Base-by-base conservation (phyloP, 2,888 invertebrate species). In the Endotricha flammealis region DNA sequence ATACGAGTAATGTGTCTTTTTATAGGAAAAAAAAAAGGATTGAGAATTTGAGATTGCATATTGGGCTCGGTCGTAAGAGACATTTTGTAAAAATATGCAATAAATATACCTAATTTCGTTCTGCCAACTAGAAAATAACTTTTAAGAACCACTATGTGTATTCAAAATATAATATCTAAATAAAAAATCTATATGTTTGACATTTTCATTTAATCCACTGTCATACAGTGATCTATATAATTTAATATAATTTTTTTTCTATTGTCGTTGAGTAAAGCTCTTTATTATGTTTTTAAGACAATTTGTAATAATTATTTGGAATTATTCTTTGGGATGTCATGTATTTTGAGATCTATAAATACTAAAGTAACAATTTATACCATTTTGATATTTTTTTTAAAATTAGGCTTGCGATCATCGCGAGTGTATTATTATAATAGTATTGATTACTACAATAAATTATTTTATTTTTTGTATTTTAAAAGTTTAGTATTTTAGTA, bases 241-340 rank as follows among this genome's bases (percentile, higher is more conserved):
- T 44, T 41, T 49, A 53, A 42, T 40, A 44, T 45, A 53, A 48
- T 54, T 45, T 44, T 46, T 47, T 65, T 62, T 56, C 77, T 78
- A 80, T 80, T 80, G 79, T 80, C 79, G 70, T 65, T 47, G 35
- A 57, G 67, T 78, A 78, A 80, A 80, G 79, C 79, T 79, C 76
- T 41, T 49, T n/a, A 43, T 48, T 50, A 44, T 30, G 54, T 53
- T 46, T 45, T n/a, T n/a, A n/a, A n/a, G 31, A 41, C 42, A 23
- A 29, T 25, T 33, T 27, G 25, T 27, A 33, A 27, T 5, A 27
- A 25, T 25, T 10, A 14, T 16, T 25, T 32, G 32, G 25, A 32
- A 32, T 32, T 23, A 32, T 32, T 25, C 62, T 74, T 75, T 73
- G 75, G 75, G 72, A 69, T 73, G 62, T 67, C 53, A 56, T 57